Percentiles rank a stretch among this genome's conserved stretches.
Conservation (phyloP, 2,888 invertebrate species). For the Eupsilia transversa region DNA sequence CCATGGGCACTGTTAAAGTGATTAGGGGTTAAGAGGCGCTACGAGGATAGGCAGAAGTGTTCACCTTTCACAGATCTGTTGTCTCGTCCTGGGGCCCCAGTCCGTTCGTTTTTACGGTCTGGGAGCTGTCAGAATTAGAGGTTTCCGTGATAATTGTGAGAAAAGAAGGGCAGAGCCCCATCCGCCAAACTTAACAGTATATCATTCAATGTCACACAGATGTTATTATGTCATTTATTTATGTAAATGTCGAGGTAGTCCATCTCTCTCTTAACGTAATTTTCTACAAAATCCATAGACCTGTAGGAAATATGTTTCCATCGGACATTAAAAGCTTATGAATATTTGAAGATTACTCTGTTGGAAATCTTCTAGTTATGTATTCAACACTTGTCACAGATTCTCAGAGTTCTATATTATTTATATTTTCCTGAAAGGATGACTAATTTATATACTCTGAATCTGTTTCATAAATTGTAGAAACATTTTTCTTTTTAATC, state of each 20-base stretch:
- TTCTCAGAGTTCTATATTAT: constrained; percentile 31
- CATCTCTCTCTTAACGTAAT: too few relatives aligned
- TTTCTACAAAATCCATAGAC: too few relatives aligned
- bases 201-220: neutral
- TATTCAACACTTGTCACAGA: constrained; percentile 42
- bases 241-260: neutral
- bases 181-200: neutral
- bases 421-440: constrained; percentile 29
- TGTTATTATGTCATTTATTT: neutral
- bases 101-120: neutral
- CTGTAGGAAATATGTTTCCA: neutral
- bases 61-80: too few relatives aligned
- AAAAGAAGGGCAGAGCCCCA: neutral
- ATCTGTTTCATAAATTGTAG: constrained; percentile 1
- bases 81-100: neutral
- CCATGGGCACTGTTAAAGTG: neutral
- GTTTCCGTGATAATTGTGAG: neutral
- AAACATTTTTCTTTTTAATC: neutral
- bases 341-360: constrained; percentile 41
- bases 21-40: neutral
- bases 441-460: constrained; percentile 27
- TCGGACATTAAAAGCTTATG: constrained; percentile 3
- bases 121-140: neutral
- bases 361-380: constrained; percentile 24
- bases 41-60: too few relatives aligned